Base-by-base conservation (phyloP, 2,888 invertebrate genomes). In the Spodoptera littoralis region DNA sequence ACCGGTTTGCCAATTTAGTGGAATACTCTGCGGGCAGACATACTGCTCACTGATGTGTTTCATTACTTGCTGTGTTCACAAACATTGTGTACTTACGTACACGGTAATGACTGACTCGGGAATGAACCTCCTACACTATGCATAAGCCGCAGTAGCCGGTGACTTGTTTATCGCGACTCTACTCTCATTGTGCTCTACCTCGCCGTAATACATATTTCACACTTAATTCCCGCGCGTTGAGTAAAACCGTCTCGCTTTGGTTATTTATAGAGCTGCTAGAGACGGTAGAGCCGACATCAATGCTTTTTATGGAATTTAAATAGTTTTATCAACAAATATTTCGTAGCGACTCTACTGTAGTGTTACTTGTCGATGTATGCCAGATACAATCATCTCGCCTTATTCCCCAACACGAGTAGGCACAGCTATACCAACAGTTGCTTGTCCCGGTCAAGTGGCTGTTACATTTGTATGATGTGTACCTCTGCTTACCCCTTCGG, bases 291-390 rank as follows among this genome's bases (percentile, higher is more conserved):
- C 6, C 46, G 42, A 53, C 46, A 36, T 52, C 50, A 47, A 58
- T 49, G 18, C 3, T 50, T 62, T 61, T 72, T 61, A 55, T 70
- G 62, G 64, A 60, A 73, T 73, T 64, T 65, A 47, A 79, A 65
- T 50, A 65, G 5, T 64, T 61, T 77, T 67, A 67, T 73, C 70
- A 56, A 67, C 62, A 64, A 76, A 73, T 73, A 73, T 54, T 62
- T 65, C 27, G 68, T 61, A n/a, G 58, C 52, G 44, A 11, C 6
- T 46, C 51, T 57, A 22, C 22, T 48, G 60, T 63, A 45, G 13
- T 11, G 45, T 8, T 9, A 54, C 27, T 27, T 27, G 4, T 27
- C 27, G 27, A 27, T 27, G 27, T 27, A 18, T n/a, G n/a, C n/a
- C n/a, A n/a, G n/a, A n/a, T n/a, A n/a, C n/a, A n/a, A n/a, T n/a